Conservation (phyloP, 1,140 invertebrate genomes). For the Thaumetopoea pityocampa region DNA sequence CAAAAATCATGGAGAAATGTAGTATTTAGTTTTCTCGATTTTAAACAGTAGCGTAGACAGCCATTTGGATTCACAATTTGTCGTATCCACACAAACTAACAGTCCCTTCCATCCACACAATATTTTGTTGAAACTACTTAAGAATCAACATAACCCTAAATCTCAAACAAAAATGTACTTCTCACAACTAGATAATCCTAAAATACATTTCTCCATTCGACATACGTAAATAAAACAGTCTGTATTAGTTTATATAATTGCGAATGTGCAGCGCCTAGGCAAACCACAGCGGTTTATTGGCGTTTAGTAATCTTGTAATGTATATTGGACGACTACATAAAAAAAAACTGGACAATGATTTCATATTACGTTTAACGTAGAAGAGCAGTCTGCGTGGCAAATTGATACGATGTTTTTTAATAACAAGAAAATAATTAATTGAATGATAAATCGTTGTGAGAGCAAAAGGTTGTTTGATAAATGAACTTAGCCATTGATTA, state of each 20-base stretch:
- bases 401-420: slow-evolving; percentile 19
- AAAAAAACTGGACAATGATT: slow-evolving; percentile 4
- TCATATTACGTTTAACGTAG: slow-evolving; percentile 2
- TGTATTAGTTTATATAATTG: no score
- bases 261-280: no score
- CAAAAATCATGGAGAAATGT: slow-evolving; percentile 10
- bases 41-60: slow-evolving; percentile 1
- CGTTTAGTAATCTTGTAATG: slow-evolving; percentile 3
- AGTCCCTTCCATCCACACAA: slow-evolving; percentile 9
- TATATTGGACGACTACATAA: slow-evolving; percentile 10
- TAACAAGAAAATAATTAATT: slow-evolving; percentile 38
- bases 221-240: no score
- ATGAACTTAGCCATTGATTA: slow-evolving; percentile 10
- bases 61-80: slow-evolving; percentile 10
- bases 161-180: no score
- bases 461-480: slow-evolving; percentile 43
- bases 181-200: no score
- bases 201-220: no score
- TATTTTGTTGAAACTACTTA: slow-evolving; percentile 6
- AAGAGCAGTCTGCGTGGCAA: slow-evolving; percentile 13
- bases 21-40: background rate
- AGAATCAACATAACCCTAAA: no score
- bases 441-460: slow-evolving; percentile 40
- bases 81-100: slow-evolving; percentile 7
- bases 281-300: background rate